Base-by-base conservation (phyloP, 2,113 vertebrate genomes). In the Microtus pennsylvanicus region DNA sequence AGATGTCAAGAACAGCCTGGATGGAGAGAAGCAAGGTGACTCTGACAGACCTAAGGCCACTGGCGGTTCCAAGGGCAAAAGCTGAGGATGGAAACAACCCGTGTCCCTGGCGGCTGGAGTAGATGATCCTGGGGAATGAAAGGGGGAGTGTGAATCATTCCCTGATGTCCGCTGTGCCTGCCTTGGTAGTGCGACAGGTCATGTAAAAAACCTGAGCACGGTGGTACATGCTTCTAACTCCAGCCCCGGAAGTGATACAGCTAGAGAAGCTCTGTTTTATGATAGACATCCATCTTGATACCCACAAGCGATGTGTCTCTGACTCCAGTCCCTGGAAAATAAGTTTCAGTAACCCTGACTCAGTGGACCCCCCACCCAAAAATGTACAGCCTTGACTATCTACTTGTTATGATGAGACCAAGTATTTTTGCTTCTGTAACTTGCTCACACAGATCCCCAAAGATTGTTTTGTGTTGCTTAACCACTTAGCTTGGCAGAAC, bases 1-100 rank as follows among this genome's bases (percentile, higher is more conserved):
- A 94, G 90, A 96, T 96, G 97, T 97, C 96, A 96, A 86, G 94
- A 93, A 96, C 97, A 96, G 70, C 90, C 94, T 87, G 86, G 95
- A 92, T 70, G 93, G 75, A 85, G 63, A 35, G 12, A 77, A 91
- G 33, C 70, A 38, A 75, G 93, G 52, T 61, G 87, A 82, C 92
- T 47, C 1, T 16, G 50, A 95, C 75, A 86, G 65, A 80, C 88
- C 52, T 78, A 89, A 90, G 91, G 94, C 92, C 97, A 94, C 94
- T 78, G 94, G 75, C 58, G 14, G 96, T 91, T 28, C n/a, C 93
- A 19, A 89, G 58, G 80, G 26, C 4, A 11, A 58, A 94, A 50
- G 24, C 63, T 77, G 8, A 38, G 0, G 8, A 55, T 80, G 30
- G 85, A 90, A 95, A 86, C 30, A 70, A 26, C 17, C 61, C 35